phyloP scores from a whole-genome alignment of 2,888 invertebrate genomes.

The Drosophila aldrichi region DNA sequence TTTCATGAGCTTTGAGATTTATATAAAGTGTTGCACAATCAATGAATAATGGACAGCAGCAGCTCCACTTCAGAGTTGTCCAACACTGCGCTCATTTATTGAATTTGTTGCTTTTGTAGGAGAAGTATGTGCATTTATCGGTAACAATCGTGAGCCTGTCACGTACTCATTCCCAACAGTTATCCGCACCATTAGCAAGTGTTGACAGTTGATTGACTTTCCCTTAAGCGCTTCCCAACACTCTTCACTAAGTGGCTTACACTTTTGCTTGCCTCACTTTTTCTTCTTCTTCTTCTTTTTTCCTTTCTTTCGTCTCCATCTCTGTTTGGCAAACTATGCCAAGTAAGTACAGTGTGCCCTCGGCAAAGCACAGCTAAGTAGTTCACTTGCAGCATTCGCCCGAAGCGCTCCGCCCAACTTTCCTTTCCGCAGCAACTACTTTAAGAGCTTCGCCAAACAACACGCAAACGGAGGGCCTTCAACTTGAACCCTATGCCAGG shows the following conservation, averaged over 20 bases:
- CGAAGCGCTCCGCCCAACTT: conserved; percentile 24
- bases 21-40: background rate
- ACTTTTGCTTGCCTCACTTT: conserved; percentile 8
- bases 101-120: background rate
- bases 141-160: conserved; percentile 9
- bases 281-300: background rate
- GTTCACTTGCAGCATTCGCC: conserved; percentile 23
- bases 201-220: conserved; percentile 39
- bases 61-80: background rate
- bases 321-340: conserved; percentile 2
- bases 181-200: conserved; percentile 17
- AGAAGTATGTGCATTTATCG: background rate
- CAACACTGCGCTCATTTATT: background rate
- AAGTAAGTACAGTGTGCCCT: conserved; percentile 29
- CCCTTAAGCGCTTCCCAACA: conserved; percentile 29
- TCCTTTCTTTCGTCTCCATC: background rate
- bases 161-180: conserved; percentile 9
- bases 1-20: background rate
- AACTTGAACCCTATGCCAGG: conserved; percentile 1
- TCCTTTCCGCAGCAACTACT: conserved; percentile 28
- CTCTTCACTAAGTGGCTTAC: conserved; percentile 26
- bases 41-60: background rate
- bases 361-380: conserved; percentile 26
- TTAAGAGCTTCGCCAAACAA: conserved; percentile 9
- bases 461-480: conserved; percentile 2